These are phyloP conservation scores for Acanthornis magna DNA, from an alignment of 2,797 vertebrate species.

Conservation along the genomic window DNA sequence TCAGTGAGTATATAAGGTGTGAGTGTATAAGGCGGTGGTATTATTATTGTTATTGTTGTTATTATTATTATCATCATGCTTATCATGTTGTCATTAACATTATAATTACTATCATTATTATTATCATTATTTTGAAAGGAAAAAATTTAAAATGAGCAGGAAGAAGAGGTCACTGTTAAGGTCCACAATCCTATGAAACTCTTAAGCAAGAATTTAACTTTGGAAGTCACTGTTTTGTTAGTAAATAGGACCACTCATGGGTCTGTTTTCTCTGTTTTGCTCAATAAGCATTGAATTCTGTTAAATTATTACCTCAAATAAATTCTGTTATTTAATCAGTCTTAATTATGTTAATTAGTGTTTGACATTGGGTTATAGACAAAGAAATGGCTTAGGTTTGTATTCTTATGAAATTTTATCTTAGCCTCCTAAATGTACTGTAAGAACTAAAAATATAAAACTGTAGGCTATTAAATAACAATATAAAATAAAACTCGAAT, in stretches of 20 bases:
- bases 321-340: not conserved
- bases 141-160: not conserved
- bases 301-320: not conserved
- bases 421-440: not conserved
- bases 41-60: not conserved
- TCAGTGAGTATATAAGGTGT: not conserved
- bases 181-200: not conserved
- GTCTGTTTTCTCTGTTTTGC: not conserved
- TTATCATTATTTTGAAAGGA: not conserved
- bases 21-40: not conserved
- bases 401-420: not conserved
- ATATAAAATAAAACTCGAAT: not conserved
- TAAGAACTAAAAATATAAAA: not conserved
- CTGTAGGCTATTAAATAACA: not conserved
- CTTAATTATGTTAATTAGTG: not conserved
- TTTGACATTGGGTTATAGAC: not conserved
- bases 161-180: not conserved
- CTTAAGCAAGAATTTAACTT: not conserved
- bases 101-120: rapidly evolving
- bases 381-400: not conserved
- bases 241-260: not conserved
- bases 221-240: not conserved
- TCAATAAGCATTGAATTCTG: not conserved
- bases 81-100: not conserved
- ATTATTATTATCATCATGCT: too few relatives aligned